Conservation (phyloP, 1,140 invertebrate species). For the Marisa cornuarietis region DNA sequence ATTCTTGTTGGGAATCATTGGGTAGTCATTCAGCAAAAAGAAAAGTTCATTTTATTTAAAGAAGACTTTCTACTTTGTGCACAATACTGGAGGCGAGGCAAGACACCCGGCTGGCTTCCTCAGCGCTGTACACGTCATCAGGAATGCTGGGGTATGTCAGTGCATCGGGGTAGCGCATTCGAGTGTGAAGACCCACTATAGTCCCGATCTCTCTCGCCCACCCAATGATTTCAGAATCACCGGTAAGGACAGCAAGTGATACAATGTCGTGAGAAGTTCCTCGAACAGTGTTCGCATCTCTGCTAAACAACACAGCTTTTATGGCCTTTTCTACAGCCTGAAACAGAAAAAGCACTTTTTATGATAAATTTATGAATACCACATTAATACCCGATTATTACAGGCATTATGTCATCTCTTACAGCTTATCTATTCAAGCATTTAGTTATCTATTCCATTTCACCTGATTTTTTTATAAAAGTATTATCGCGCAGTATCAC, state of each 20-base stretch:
- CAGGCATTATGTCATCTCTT: too few relatives aligned
- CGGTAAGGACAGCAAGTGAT: not conserved
- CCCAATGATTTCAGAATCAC: not conserved
- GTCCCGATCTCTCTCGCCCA: constrained; percentile 10
- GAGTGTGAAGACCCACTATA: constrained; percentile 16
- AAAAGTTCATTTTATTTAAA: too few relatives aligned
- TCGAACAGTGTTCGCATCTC: constrained; percentile 6
- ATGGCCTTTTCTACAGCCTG: constrained; percentile 36
- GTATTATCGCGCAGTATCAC: too few relatives aligned
- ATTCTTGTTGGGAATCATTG: too few relatives aligned
- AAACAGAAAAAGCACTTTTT: not conserved
- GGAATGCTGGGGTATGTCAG: constrained; percentile 21
- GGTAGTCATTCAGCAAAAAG: too few relatives aligned
- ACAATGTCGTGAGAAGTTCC: constrained; percentile 11
- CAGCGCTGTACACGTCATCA: constrained; percentile 25
- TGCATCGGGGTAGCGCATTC: constrained; percentile 31
- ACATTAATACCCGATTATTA: too few relatives aligned
- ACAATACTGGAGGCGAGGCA: constrained; percentile 12
- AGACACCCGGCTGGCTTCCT: constrained; percentile 12
- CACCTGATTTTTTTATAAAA: too few relatives aligned
- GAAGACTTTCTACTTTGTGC: not conserved
- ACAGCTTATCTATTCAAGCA: too few relatives aligned
- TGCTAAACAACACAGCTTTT: constrained; percentile 26
- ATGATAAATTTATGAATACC: too few relatives aligned
- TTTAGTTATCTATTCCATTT: too few relatives aligned